Evolutionary conservation across 1,140 invertebrate species (phyloP), one percentile per base, ranked within the genome.

Genomic region (Hycleus cichorii): DNA sequence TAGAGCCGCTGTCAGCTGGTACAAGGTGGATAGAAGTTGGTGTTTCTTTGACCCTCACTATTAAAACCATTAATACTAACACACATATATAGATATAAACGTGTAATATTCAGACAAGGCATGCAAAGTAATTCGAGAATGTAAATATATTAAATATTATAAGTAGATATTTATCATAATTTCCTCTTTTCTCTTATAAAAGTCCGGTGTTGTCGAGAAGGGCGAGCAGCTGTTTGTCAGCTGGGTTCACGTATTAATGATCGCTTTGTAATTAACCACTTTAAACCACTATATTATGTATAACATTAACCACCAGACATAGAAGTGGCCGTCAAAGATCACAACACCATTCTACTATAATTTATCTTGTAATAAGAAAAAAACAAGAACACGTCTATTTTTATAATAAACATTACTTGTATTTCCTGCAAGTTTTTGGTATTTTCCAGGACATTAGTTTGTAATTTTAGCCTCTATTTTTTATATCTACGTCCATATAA

Each of bases 151-250:
- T 66, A 69, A 67, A 69, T 62, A 66, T 58, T 61, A 67, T 64
- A 66, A 61, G 59, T 62, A 67, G 69, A 70, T 70, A 70, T 66
- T 70, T 66, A 70, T 70, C 69, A 70, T 67, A 70, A 70, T 69
- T 67, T 69, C 65, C 63, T 70, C 62, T 70, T 62, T 69, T 69
- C 66, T 67, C 69, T 67, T 64, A 59, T 69, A 63, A 64, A 69
- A 67, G 67, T 32, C 32, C 32, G 7, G 32, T 32, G 32, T 32
- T 32, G 69, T 66, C 62, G 67, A 64, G 59, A 64, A 64, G 67
- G 65, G 65, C 62, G 62, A 63, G 65, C 64, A 68, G 69, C 69
- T 69, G 68, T 52, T 56, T 64, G 69, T 71, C 69, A 71, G 69
- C 69, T 71, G 69, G 66, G 57, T 47, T 51, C 60, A 58, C 58